Evolutionary conservation across 2,888 invertebrate species (phyloP), one percentile per base, ranked within the genome.

Genomic region (Pelosia muscerda): DNA sequence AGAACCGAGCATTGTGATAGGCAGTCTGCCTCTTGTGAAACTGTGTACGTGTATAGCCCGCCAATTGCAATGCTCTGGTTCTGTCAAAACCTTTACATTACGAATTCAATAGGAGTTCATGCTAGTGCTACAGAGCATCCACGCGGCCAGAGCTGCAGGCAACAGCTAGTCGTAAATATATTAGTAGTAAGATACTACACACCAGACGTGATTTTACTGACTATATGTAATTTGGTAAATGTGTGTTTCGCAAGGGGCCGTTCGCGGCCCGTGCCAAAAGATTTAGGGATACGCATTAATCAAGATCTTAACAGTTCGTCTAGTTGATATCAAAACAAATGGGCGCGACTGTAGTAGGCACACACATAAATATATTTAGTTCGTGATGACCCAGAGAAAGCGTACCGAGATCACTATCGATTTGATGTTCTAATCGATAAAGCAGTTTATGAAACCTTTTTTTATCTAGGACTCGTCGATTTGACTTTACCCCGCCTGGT

Each of bases 311-410:
- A 79, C 72, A 59, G 67, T 65, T 49, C 55, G 19, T 68, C 63
- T 62, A 63, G 77, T 68, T 71, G 73, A 74, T 76, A 77, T 65
- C 68, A 65, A 55, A 70, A 77, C 72, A 69, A 74, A 81, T 73
- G 72, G 71, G 65, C 66, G 72, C 75, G 75, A 75, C 84, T 75
- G 65, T 58, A 71, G 34, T 61, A 69, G 38, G 25, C 26, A 19
- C 8, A 59, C 23, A 38, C 26, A 38, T 66, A 57, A 57, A 34
- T 65, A 60, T 66, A 66, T 56, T 59, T 57, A 67, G 25, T 25
- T 49, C 28, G 26, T 26, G 34, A 8, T 34, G 23, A 62, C 26
- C 23, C 5, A 55, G 54, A 19, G 9, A n/a, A 11, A 23, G 25
- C 8, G 10, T 1, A 25, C 10, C 10, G 60, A 34, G 2, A 59